Base-by-base conservation (phyloP, 2,797 vertebrate genomes). In the Babyrousa celebensis region DNA sequence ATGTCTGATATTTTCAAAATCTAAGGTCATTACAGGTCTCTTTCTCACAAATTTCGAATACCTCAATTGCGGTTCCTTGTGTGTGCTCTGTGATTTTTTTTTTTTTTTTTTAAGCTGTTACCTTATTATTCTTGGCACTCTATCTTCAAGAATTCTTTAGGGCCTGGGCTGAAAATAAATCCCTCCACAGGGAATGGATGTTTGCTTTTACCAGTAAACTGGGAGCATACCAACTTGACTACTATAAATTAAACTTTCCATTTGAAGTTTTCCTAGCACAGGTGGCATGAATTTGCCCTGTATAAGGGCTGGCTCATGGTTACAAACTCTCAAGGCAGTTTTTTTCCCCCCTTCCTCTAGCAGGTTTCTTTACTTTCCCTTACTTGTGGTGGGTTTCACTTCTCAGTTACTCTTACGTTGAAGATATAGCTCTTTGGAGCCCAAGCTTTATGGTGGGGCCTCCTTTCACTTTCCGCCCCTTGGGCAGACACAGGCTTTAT, bases 141-240 rank as follows among this genome's bases (percentile, higher is more conserved):
- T 62, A 79, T 77, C 27, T 96, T 83, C 11, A 58, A 80, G 25
- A 93, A 91, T 71, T 70, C 60, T 86, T 89, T 43, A 84, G 40
- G 23, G 12, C 18, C 27, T 90, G 23, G 74, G 15, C 54, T 92
- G 63, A 85, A 92, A 97, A 82, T 36, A 87, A 70, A 85, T 77
- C 85, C 71, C 40, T 85, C 40, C 48, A 88, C 54, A 85, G 32
- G 56, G 43, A 54, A 89, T 16, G 29, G 65, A 21, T 82, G 82
- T 63, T 89, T 89, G 54, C 65, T 86, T 75, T 95, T 63, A 82
- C 43, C 65, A 71, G 74, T 86, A 82, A 74, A 12, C 29, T 60
- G 15, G 6, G 56, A 65, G 54, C 18, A 79, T 25, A 79, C 3
- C 78, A 84, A 89, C 15, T 25, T 12, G 32, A 56, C 72, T 75